Evolutionary conservation across 2,113 vertebrate genomes (phyloP), one percentile per base, ranked within the genome.

Genomic region (Cephalopholis sonnerati): DNA sequence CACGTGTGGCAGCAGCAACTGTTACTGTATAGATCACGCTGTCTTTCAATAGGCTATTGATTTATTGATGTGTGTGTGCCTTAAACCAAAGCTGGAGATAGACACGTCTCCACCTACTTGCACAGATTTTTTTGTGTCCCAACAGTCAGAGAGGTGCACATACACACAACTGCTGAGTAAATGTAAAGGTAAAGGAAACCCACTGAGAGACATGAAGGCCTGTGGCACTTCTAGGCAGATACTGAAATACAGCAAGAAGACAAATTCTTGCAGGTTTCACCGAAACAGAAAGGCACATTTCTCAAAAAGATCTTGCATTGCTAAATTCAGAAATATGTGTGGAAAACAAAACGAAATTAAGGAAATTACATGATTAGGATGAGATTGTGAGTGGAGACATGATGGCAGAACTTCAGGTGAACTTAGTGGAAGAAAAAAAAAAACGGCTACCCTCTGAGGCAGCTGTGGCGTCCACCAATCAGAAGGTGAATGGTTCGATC

Each of bases 11-110:
- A 58, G 65, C 59, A n/a, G 22, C 50, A 63, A 10, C 16, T 74
- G 36, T 15, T 68, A 32, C 58, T 18, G 22, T 55, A 65, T 69
- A 65, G 74, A 55, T 46, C 50, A 25, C n/a, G 55, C 18, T 36
- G 61, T 64, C 75, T 58, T 59, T 88, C 66, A 74, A 5, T 79
- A 54, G 54, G 4, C 4, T 57, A 71, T 80, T 64, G 71, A 73
- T 77, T 29, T 25, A 74, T 41, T n/a, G 54, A 71, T 68, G 27
- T 62, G 41, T 32, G 24, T 36, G n/a, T 29, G 7, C 11, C 32
- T 36, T 36, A 5, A 36, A 5, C 32, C 32, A 36, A 36, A 36
- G 32, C 32, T 36, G 6, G 32, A 36, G 32, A 7, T 36, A 41
- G 48, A 58, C 53, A 36, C 10, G 10, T 54, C 22, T 54, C 53